Evolutionary conservation across 2,888 invertebrate genomes (phyloP).

Genomic region (Elmis aenea): DNA sequence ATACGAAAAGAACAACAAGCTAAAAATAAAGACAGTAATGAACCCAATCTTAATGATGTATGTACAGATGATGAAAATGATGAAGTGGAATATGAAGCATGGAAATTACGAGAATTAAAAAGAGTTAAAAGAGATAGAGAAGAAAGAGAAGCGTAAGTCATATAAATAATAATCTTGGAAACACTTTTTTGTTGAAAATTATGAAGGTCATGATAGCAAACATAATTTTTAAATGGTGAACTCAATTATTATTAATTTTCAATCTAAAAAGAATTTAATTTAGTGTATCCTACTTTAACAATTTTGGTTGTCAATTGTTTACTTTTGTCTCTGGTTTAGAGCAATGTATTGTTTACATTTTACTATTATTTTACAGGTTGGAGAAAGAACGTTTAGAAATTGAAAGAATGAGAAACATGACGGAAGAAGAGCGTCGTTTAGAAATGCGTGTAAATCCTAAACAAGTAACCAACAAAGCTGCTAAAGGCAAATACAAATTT

Average conservation of each 20-base stretch:
- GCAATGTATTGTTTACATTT: conserved; percentile 1
- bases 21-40: conserved; percentile 60
- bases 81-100: conserved; percentile 93
- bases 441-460: conserved; percentile 91
- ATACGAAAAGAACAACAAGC: conserved; percentile 74
- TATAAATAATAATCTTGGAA: conserved; percentile 10
- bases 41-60: conserved; percentile 77
- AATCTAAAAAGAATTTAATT: no score
- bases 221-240: no score
- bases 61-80: conserved; percentile 95
- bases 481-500: conserved; percentile 98
- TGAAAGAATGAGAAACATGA: conserved; percentile 86
- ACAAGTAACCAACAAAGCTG: conserved; percentile 85
- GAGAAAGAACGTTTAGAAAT: conserved; percentile 86
- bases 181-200: no score
- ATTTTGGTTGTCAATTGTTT: not conserved
- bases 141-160: conserved; percentile 83
- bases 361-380: conserved; percentile 60
- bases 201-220: not conserved
- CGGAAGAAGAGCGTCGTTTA: conserved; percentile 91
- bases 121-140: conserved; percentile 95
- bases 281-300: no score
- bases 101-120: conserved; percentile 96
- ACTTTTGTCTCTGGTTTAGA: not conserved
- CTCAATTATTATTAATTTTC: no score